Base-by-base conservation (phyloP, 2,888 invertebrate genomes). In the Drosophila kanekoi region DNA sequence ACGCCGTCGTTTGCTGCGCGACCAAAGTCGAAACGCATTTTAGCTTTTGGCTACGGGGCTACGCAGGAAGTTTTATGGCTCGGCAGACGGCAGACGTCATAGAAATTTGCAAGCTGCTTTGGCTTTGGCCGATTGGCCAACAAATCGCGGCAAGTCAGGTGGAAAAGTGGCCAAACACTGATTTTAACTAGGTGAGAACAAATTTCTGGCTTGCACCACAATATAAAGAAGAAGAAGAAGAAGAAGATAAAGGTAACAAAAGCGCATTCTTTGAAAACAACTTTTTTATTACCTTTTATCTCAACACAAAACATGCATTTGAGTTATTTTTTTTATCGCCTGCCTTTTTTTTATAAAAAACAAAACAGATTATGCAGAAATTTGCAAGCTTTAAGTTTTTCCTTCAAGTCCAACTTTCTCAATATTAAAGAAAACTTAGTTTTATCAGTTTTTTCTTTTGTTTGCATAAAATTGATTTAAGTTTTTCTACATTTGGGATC, bases 61-160 rank as follows among this genome's bases (percentile, higher is more conserved):
- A 23, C 69, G 67, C 73, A 79, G 87, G 87, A 83, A 83, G 87
- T 87, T 75, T 79, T 61, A 76, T 76, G 79, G 54, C 61, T 49
- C 28, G 35, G 18, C 60, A 57, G 60, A 68, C 59, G 33, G 43
- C 56, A 32, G 45, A 43, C 51, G 41, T 14, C 52, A 54, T 62
- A 37, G 49, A 71, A 60, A 60, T 66, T 75, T 52, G 43, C 76
- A 69, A 73, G 59, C 57, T 40, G 53, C 57, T 72, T 67, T 62
- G 59, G 44, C 49, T 28, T 14, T 10, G 28, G 16, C 51, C 37
- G 16, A 37, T 53, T 59, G 58, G 41, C 61, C 45, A 71, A 33
- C 32, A 37, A 57, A 45, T 52, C 40, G 14, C n/a, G 11, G 23
- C 54, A 58, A 72, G 38, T 60, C 58, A 77, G 38, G 35, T 44